These are phyloP conservation scores for Lindbergichthys nudifrons DNA, from an alignment of 2,797 vertebrate species.

Conservation along the genomic window DNA sequence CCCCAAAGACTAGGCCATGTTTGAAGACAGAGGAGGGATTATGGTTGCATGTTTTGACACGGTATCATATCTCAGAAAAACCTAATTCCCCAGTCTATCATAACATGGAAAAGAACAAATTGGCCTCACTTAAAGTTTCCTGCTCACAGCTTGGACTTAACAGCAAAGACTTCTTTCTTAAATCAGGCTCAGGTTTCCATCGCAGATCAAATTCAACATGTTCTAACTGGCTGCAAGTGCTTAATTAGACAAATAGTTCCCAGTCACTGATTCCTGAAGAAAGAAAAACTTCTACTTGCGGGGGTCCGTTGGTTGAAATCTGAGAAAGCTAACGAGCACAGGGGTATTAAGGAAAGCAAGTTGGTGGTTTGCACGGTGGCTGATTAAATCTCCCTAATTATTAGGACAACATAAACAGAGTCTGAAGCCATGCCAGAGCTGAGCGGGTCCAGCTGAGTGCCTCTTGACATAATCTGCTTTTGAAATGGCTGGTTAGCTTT, in stretches of 20 bases:
- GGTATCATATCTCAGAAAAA: constrained; percentile 52
- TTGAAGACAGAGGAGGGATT: constrained; percentile 34
- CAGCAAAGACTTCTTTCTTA: constrained; percentile 11
- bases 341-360: not conserved
- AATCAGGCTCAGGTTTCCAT: constrained; percentile 16
- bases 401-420: constrained; percentile 14
- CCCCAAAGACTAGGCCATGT: not conserved
- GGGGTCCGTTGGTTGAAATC: not conserved
- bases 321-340: not conserved
- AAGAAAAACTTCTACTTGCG: not conserved
- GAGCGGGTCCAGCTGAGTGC: constrained; percentile 22
- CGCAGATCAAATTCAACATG: not conserved
- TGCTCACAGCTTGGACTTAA: constrained; percentile 12
- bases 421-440: not conserved
- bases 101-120: constrained; percentile 44
- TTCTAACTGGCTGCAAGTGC: not conserved
- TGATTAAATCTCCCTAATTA: constrained; percentile 45
- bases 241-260: constrained; percentile 25
- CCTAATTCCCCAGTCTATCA: constrained; percentile 39
- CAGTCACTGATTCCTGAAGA: not conserved
- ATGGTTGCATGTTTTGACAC: constrained; percentile 42
- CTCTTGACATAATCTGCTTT: constrained; percentile 53
- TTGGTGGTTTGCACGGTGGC: not conserved
- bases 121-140: constrained; percentile 32
- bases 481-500: constrained; percentile 35